A percentile compares a stretch with the other conserved stretches of the same genome.
phyloP scores from a whole-genome alignment of 2,113 vertebrate species.

The Silurus asotus region DNA sequence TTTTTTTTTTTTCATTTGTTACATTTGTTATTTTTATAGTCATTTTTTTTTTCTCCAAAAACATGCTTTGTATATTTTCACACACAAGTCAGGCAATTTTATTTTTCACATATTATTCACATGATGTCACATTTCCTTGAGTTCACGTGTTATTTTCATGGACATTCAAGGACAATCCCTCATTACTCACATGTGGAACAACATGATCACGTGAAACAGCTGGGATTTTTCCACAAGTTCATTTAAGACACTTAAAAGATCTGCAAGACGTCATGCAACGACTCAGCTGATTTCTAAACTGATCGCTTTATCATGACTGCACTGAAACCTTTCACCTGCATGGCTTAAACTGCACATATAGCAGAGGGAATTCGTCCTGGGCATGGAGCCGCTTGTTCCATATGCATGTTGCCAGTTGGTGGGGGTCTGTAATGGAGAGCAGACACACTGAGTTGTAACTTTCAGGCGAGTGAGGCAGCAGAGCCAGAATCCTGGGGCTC shows the following conservation, averaged over 20 bases:
- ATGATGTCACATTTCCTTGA: neutral
- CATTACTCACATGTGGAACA: neutral
- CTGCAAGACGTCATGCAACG: neutral
- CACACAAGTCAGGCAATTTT: too few relatives aligned
- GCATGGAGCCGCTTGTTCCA: neutral
- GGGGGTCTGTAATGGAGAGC: slow-evolving; percentile 69
- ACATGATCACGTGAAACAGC: neutral
- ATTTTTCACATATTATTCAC: neutral
- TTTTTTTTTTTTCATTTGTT: too few relatives aligned
- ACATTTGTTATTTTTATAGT: neutral
- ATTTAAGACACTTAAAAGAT: neutral
- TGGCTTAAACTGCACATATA: slow-evolving; percentile 8
- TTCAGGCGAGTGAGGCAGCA: slow-evolving; percentile 58
- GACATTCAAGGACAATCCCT: neutral
- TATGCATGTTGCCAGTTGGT: slow-evolving; percentile 56
- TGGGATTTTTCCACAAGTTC: neutral
- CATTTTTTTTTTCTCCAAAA: too few relatives aligned
- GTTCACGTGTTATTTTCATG: neutral
- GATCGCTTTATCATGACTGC: neutral
- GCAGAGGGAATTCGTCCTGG: neutral
- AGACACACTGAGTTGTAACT: slow-evolving; percentile 65
- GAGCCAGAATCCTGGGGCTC: slow-evolving; percentile 68
- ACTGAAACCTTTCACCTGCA: neutral
- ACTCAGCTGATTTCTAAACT: neutral
- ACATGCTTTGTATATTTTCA: neutral